Evolutionary conservation across 92 coral and sea anemone species (phyloP).

Genomic region (Bergia sp.): DNA sequence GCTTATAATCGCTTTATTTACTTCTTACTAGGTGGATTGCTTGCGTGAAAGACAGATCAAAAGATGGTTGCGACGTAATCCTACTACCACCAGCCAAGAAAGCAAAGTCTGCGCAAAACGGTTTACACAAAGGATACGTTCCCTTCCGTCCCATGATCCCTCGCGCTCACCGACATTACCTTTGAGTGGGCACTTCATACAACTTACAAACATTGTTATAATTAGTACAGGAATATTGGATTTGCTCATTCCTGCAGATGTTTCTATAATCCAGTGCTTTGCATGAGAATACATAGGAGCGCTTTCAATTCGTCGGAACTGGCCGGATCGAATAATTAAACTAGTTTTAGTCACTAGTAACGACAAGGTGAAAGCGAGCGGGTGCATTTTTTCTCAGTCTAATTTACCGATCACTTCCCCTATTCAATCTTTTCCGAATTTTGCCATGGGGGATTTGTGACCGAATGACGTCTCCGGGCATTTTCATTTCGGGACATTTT

Average conservation of each 20-base stretch:
- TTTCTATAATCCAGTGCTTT: neutral
- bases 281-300: neutral
- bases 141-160: slow-evolving; percentile 29
- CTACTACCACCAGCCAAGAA: slow-evolving; percentile 15
- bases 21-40: slow-evolving; percentile 27
- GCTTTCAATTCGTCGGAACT: neutral
- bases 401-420: no score
- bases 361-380: no score
- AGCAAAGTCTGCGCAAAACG: neutral
- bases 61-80: slow-evolving; percentile 28
- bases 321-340: neutral
- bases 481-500: no score
- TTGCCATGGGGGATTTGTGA: no score
- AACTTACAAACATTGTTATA: neutral
- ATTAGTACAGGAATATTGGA: no score
- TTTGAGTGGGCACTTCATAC: neutral
- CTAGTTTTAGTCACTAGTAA: no score
- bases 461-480: no score
- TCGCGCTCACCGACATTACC: slow-evolving; percentile 10
- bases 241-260: neutral
- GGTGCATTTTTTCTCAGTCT: no score
- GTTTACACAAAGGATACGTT: neutral
- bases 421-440: no score
- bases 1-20: neutral
- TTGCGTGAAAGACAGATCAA: neutral